Evolutionary conservation across 1,140 invertebrate species (phyloP).

Genomic region (Bombus vancouverensis): DNA sequence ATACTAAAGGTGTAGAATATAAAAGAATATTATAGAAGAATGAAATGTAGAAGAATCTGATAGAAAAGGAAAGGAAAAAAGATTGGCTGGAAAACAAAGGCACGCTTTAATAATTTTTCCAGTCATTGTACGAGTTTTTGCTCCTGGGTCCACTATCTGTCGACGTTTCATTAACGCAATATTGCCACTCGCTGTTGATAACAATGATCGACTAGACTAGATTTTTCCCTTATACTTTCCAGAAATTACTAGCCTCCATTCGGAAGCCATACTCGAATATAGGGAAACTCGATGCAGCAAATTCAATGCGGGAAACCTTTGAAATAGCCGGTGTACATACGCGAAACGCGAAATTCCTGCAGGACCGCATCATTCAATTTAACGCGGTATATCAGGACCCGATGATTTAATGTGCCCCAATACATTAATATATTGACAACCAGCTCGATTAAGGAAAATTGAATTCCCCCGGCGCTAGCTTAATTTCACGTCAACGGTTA

Average conservation of each 20-base stretch:
- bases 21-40: too few species aligned
- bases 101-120: too few species aligned
- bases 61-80: too few species aligned
- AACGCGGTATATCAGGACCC: slow-evolving; percentile 6
- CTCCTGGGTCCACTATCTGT: too few species aligned
- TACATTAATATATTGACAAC: slow-evolving; percentile 17
- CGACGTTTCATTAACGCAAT: too few species aligned
- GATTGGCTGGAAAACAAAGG: too few species aligned
- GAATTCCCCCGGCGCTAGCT: slow-evolving; percentile 10
- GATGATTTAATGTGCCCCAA: slow-evolving; percentile 23
- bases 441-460: slow-evolving; percentile 38
- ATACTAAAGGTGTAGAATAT: too few species aligned
- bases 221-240: background rate
- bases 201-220: background rate
- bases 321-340: background rate
- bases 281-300: background rate
- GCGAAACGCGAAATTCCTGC: background rate
- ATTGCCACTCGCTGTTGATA: too few species aligned
- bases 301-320: background rate
- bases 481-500: slow-evolving; percentile 20
- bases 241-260: background rate
- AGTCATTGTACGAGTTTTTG: too few species aligned
- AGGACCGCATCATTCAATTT: slow-evolving; percentile 29
- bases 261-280: background rate
- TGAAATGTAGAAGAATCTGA: too few species aligned